Evolutionary conservation across 2,888 invertebrate species (phyloP), one percentile per base, ranked within the genome.

Genomic region (Hydrotaea diabolus): DNA sequence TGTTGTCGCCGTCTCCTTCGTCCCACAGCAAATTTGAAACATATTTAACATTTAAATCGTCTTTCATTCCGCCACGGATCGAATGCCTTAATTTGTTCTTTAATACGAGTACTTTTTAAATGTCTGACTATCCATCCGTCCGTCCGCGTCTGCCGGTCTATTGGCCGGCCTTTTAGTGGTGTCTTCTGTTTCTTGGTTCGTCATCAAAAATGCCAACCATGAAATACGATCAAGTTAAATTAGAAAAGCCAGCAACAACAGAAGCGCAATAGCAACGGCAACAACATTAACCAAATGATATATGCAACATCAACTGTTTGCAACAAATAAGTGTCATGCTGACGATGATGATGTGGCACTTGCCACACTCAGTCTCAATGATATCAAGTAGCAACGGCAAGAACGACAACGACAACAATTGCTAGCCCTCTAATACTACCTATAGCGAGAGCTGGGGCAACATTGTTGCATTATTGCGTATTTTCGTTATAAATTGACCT

Each of bases 41-140:
- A 87, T 89, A 89, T 89, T 89, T 88, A 88, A 86, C 88, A 88
- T 90, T 90, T 88, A 88, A 88, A 88, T 90, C 73, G 46, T 43
- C 89, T 88, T 89, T 89, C 88, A 89, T 88, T 90, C 86, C 86
- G 86, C 79, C 83, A 80, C 80, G 73, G 9, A 11, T 13, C 39
- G 7, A 39, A 39, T 8, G 39, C 13, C 7, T 31, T 31, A 31
- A 8, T 11, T 39, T 9, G 39, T 9, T 8, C 8, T 39, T 39
- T 39, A n/a, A n/a, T n/a, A n/a, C 39, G 11, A 1, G 1, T 39
- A 8, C 31, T 31, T 7, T 31, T 31, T 2, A 7, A 31, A 7
- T 31, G 31, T 31, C 31, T 31, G n/a, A n/a, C n/a, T n/a, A n/a
- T n/a, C 8, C 36, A 8, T 36, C 36, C 36, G 39, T 39, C 39